phyloP scores from a whole-genome alignment of 2,113 vertebrate species.

The Prunella himalayana region DNA sequence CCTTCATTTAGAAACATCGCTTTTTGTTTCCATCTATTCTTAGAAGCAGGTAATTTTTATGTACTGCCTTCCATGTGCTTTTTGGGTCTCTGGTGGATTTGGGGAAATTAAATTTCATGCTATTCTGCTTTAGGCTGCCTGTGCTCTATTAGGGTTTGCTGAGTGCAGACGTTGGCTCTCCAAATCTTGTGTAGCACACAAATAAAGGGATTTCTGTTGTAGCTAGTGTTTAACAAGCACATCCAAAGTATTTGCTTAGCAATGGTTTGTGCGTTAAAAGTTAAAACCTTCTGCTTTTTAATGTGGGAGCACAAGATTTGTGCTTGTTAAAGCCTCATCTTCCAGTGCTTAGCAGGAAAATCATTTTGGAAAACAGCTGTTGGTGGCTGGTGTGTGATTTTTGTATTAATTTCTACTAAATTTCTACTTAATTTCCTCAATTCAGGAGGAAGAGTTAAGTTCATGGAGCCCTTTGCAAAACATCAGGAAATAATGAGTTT shows the following conservation, averaged over 20 bases:
- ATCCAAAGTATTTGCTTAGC: neutral
- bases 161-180: neutral
- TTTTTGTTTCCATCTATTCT: neutral
- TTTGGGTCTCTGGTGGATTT: conserved; percentile 49
- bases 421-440: too few relatives aligned
- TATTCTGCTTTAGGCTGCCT: conserved; percentile 31
- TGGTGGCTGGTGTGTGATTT: neutral
- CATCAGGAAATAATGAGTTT: neutral
- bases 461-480: neutral
- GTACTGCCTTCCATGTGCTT: neutral
- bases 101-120: conserved; percentile 64
- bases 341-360: neutral
- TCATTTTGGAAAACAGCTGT: neutral
- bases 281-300: neutral
- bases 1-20: neutral
- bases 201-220: neutral
- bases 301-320: neutral
- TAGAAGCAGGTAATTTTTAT: conserved; percentile 8
- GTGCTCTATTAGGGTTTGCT: conserved; percentile 31
- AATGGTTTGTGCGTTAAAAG: neutral
- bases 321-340: neutral
- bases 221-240: neutral
- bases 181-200: neutral
- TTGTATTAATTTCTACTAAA: neutral
- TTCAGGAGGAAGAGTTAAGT: neutral